These are phyloP conservation scores for Typhlichthys subterraneus DNA, from an alignment of 2,797 vertebrate species.

Conservation along the genomic window DNA sequence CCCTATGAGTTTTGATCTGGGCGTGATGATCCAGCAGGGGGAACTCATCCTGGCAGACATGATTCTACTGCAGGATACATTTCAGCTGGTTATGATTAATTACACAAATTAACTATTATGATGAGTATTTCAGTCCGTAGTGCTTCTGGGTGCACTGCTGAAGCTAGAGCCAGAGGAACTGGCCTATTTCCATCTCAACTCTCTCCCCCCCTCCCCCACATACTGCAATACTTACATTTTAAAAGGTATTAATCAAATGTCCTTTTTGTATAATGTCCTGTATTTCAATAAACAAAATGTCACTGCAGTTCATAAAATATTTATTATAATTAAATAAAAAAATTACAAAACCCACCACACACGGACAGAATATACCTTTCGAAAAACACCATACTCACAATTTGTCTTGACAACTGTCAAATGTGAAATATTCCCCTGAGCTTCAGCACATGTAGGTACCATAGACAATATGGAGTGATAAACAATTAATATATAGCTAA, in stretches of 20 bases:
- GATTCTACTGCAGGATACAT: constrained; percentile 41
- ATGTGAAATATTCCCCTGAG: too few relatives aligned
- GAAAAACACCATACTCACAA: background rate
- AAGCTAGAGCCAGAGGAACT: constrained; percentile 48
- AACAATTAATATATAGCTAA: too few relatives aligned
- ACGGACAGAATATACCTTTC: too few relatives aligned
- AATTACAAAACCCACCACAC: background rate
- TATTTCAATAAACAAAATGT: constrained; percentile 1
- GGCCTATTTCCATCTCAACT: constrained; percentile 44
- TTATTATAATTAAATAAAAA: background rate
- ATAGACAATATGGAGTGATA: too few relatives aligned
- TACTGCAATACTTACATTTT: background rate
- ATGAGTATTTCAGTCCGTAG: constrained; percentile 61
- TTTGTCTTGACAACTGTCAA: too few relatives aligned
- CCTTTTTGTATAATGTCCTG: background rate
- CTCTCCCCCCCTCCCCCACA: constrained; percentile 1
- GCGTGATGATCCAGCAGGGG: constrained; percentile 29
- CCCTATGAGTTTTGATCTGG: constrained; percentile 61
- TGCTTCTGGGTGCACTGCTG: constrained; percentile 40
- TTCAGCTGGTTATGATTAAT: constrained; percentile 56
- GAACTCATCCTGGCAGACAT: constrained; percentile 38
- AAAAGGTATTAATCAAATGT: background rate
- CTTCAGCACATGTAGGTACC: too few relatives aligned
- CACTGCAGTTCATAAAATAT: background rate
- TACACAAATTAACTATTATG: background rate